These are phyloP conservation scores for Polyommatus iphigenia DNA, from an alignment of 2,888 invertebrate species.

Conservation along the genomic window DNA sequence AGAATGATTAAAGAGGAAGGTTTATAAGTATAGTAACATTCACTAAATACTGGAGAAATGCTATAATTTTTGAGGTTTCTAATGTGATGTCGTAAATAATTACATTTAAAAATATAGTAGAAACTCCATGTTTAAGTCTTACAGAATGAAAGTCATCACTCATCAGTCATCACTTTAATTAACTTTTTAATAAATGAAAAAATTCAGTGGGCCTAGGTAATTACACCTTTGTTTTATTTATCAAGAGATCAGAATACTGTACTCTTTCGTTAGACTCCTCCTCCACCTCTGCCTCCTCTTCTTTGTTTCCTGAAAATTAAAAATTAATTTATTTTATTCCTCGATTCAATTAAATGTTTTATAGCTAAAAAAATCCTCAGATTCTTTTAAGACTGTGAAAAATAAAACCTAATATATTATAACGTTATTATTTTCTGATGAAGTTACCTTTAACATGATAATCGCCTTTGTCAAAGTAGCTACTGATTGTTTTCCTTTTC, in stretches of 20 bases:
- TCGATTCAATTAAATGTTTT: too few relatives aligned
- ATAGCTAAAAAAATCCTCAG: too few relatives aligned
- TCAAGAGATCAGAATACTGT: conserved; percentile 8
- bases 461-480: conserved; percentile 40
- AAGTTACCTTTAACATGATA: conserved; percentile 46
- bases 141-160: too few relatives aligned
- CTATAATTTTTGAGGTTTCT: too few relatives aligned
- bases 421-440: neutral
- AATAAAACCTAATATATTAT: neutral
- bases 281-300: neutral
- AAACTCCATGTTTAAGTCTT: too few relatives aligned
- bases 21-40: too few relatives aligned
- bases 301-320: conserved; percentile 34
- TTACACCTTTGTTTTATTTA: neutral
- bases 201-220: neutral
- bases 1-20: too few relatives aligned
- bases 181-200: neutral
- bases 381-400: too few relatives aligned
- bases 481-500: conserved; percentile 39
- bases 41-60: too few relatives aligned
- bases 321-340: neutral
- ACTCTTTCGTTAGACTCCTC: neutral
- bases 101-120: too few relatives aligned
- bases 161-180: too few relatives aligned
- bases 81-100: too few relatives aligned